A percentile compares a stretch with the other conserved stretches of the same genome.
Evolutionary conservation across 2,113 vertebrate genomes (phyloP).

Genomic region (Sakesphorus luctuosus): DNA sequence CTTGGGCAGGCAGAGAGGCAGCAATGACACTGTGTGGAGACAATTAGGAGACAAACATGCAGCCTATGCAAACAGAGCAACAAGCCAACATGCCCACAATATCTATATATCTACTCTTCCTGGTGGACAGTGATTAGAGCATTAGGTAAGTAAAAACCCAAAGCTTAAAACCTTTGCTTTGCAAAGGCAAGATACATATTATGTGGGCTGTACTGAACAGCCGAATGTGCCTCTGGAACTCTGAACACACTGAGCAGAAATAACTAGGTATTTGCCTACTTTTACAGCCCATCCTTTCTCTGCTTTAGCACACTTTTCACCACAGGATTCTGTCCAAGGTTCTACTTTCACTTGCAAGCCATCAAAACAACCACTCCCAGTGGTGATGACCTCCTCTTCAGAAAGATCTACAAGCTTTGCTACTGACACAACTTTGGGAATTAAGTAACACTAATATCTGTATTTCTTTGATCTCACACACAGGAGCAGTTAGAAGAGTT

Average conservation of each 20-base stretch:
- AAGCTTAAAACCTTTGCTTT: not conserved
- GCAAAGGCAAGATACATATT: not conserved
- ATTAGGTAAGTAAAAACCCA: not conserved
- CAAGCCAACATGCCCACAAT: not conserved
- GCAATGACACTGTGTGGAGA: not conserved
- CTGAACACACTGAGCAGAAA: not conserved
- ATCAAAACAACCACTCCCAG: not conserved
- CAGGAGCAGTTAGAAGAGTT: not conserved
- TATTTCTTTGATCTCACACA: not conserved
- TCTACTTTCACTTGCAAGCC: not conserved
- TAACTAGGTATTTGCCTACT: not conserved
- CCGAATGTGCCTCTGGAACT: not conserved
- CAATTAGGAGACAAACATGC: not conserved
- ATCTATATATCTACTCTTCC: not conserved
- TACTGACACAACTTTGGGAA: not conserved
- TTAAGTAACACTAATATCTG: accelerated
- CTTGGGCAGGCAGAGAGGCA: not conserved
- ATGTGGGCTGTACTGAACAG: not conserved
- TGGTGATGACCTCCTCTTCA: not conserved
- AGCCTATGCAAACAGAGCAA: not conserved
- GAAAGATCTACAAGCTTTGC: not conserved
- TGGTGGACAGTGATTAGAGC: not conserved
- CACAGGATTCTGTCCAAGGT: not conserved
- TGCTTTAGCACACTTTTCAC: not conserved
- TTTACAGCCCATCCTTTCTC: not conserved